Base-by-base conservation (phyloP, 2,797 vertebrate genomes). In the Sphenopsis melanotis region DNA sequence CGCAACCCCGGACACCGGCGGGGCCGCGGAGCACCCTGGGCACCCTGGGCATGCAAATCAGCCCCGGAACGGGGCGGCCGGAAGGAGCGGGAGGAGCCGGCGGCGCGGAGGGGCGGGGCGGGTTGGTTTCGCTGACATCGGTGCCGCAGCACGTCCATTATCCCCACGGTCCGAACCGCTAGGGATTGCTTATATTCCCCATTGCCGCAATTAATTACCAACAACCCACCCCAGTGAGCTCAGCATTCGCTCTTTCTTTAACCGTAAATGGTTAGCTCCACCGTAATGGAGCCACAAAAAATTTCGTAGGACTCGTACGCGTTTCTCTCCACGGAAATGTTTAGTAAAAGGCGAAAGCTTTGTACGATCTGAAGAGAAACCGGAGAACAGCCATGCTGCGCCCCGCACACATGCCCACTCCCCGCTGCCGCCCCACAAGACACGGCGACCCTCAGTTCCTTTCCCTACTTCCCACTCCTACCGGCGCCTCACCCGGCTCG, bases 261-360 rank as follows among this genome's bases (percentile, higher is more conserved):
- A n/a, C 57, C 36, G 34, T 1, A 8, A 11, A 27, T 18, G 6
- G 5, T 6, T 3, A 82, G 71, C 77, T 83, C 61, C 17, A 17
- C 7, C 0, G 0, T 3, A 4, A 0, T 24, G 46, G 46, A 57
- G 24, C 93, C 44, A 90, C 92, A 26, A 97, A 96, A 96, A 88
- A 75, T 90, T 49, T 0, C 0, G 3, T 2, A 1, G 7, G 6
- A 97, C 93, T 97, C 94, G 69, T 34, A 22, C 1, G 2, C 63
- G 84, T 94, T 96, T 50, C 97, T 97, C 97, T 97, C 98, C 97
- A 98, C 97, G 96, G 98, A 98, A 98, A 98, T 98, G 97, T 98
- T 98, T 98, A 98, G 79, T 84, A 84, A 90, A 84, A 84, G 46
- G 41, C 23, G 74, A 84, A 66, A 47, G 18, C 60, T 60, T 37